Evolutionary conservation across 2,888 invertebrate species (phyloP).

Genomic region (Sminthurinus aureus): DNA sequence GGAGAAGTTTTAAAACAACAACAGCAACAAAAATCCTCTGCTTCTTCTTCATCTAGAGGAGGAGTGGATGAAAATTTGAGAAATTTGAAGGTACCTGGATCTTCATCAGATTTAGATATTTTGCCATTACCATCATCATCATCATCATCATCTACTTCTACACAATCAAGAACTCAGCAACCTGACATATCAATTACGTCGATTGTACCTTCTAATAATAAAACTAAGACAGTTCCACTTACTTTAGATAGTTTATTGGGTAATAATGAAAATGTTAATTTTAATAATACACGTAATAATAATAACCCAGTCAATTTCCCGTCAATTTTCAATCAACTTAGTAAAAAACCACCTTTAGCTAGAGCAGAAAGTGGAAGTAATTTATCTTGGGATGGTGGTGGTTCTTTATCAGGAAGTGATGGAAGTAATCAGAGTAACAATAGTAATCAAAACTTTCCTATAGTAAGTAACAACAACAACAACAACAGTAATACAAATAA

Average conservation of each 20-base stretch:
- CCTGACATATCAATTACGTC: neutral
- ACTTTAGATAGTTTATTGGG: constrained; percentile 12
- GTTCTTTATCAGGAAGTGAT: neutral
- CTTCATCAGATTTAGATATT: neutral
- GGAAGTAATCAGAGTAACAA: constrained; percentile 15
- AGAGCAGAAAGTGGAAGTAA: neutral
- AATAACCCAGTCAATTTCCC: neutral
- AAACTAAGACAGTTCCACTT: neutral
- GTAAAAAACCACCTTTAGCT: neutral
- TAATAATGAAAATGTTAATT: neutral
- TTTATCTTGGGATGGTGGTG: neutral
- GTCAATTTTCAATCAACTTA: neutral
- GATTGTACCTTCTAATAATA: neutral
- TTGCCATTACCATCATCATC: neutral
- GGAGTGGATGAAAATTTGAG: constrained; percentile 8
- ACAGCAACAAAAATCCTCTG: too few species aligned
- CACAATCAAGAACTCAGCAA: neutral
- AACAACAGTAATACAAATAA: neutral
- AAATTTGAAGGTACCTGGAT: neutral
- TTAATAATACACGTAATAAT: neutral
- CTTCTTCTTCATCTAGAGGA: too few species aligned
- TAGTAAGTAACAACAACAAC: too few species aligned
- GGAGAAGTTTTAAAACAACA: constrained; percentile 13
- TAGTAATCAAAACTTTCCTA: constrained; percentile 1
- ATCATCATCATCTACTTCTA: neutral